These are phyloP conservation scores for Sebastes steindachneri DNA, from an alignment of 2,797 vertebrate genomes.

Conservation along the genomic window DNA sequence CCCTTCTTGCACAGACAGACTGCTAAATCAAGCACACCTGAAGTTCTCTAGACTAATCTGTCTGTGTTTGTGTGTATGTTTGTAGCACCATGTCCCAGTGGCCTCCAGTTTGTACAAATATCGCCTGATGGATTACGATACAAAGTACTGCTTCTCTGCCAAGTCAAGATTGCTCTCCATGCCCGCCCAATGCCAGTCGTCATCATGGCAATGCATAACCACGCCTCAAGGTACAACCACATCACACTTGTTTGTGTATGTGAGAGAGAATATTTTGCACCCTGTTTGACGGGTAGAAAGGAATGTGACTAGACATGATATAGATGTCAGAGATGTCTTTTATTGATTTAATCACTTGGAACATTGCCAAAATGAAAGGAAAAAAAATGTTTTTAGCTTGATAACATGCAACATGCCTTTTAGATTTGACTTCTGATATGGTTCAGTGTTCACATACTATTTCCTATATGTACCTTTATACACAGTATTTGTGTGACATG, in stretches of 20 bases:
- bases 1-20: not conserved
- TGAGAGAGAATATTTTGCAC: not conserved
- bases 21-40: not conserved
- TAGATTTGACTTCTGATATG: not conserved
- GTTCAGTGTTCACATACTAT: not conserved
- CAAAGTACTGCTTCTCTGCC: slow-evolving; percentile 77
- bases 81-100: slow-evolving; percentile 53
- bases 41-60: not conserved
- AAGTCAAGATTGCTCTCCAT: slow-evolving; percentile 33
- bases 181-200: slow-evolving; percentile 36
- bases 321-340: not conserved
- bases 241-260: not conserved
- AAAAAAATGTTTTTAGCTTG: not conserved
- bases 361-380: not conserved
- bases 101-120: slow-evolving; percentile 26
- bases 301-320: slow-evolving; percentile 40
- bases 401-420: not conserved
- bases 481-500: not conserved
- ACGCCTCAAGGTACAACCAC: slow-evolving; percentile 62
- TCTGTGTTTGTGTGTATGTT: not conserved
- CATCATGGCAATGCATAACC: slow-evolving; percentile 64
- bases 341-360: not conserved
- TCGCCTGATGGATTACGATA: slow-evolving; percentile 47
- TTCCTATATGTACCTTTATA: not conserved
- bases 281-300: slow-evolving; percentile 1